Conservation (phyloP, 2,113 vertebrate genomes). For the Urocolius indicus region DNA sequence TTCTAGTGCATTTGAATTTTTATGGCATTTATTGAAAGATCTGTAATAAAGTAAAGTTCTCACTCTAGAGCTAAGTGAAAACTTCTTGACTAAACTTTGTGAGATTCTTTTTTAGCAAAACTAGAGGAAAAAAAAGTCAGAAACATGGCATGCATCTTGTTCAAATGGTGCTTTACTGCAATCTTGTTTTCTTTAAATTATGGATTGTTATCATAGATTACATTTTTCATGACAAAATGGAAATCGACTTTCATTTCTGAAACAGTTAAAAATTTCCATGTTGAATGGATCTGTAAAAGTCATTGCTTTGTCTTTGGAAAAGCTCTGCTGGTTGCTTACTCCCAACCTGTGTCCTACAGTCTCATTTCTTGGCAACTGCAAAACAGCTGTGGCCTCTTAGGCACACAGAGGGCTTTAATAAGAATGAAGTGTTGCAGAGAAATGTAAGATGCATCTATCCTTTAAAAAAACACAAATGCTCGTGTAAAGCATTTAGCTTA, state of each 20-base stretch:
- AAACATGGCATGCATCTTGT: background rate
- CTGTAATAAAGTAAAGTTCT: background rate
- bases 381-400: background rate
- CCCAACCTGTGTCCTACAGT: background rate
- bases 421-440: background rate
- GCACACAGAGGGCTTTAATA: no score
- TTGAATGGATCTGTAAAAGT: background rate
- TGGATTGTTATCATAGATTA: background rate
- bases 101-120: background rate
- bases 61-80: background rate
- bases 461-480: background rate
- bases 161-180: background rate
- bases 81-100: background rate
- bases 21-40: background rate
- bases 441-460: background rate
- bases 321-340: background rate
- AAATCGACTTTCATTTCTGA: background rate
- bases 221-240: background rate
- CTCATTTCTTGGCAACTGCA: background rate
- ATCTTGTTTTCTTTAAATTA: background rate
- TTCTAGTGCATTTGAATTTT: background rate
- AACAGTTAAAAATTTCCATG: background rate
- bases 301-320: background rate
- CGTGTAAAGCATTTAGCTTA: background rate
- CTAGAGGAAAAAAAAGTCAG: rapidly evolving